Evolutionary conservation across 2,888 invertebrate species (phyloP).

Genomic region (Macrophya alboannulata): DNA sequence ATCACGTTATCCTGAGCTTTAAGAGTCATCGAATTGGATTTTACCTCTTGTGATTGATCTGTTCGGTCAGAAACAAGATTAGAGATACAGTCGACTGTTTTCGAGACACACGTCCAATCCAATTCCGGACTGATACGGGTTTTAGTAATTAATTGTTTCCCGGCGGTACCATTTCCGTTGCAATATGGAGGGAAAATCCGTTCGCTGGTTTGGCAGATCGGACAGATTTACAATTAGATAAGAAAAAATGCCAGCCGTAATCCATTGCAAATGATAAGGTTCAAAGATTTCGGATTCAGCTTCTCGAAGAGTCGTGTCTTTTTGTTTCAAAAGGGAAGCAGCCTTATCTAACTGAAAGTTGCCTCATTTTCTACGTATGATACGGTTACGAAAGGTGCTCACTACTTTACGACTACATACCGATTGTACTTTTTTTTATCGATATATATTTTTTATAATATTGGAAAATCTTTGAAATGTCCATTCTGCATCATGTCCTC

Average conservation of each 20-base stretch:
- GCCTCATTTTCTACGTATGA: no score
- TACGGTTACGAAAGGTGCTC: no score
- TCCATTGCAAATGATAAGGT: neutral
- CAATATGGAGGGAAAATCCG: neutral
- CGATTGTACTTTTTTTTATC: neutral
- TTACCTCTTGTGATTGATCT: slow-evolving; percentile 3
- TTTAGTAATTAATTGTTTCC: slow-evolving; percentile 17
- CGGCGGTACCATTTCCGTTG: neutral
- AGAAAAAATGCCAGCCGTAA: neutral
- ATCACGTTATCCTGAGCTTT: neutral
- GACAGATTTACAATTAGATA: neutral
- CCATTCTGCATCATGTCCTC: neutral
- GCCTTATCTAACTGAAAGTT: no score
- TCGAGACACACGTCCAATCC: neutral
- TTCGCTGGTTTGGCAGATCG: neutral
- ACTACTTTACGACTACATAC: neutral
- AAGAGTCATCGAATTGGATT: slow-evolving; percentile 3
- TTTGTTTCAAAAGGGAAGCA: neutral
- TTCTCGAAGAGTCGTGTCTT: neutral
- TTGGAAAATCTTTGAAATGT: neutral
- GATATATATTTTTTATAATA: neutral
- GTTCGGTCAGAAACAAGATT: slow-evolving; percentile 7
- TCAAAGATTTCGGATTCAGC: neutral
- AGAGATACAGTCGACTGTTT: slow-evolving; percentile 10
- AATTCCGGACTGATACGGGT: slow-evolving; percentile 6